These are phyloP conservation scores for Sebastes baramenuke DNA, from an alignment of 2,797 vertebrate genomes.

Conservation along the genomic window DNA sequence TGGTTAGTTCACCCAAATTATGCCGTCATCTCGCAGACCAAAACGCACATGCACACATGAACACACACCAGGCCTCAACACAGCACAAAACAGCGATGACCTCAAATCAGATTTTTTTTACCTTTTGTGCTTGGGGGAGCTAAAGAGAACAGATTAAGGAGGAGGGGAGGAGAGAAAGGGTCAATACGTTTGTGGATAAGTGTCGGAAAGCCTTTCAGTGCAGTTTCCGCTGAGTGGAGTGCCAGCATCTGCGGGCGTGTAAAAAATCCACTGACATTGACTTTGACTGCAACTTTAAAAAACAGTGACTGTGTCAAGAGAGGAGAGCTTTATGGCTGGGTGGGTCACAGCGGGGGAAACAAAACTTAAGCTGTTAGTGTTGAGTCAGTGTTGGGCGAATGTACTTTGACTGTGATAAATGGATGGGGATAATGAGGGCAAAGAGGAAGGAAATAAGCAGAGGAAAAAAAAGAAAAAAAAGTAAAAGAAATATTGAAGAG, in stretches of 20 bases:
- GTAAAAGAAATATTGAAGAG: conserved; percentile 34
- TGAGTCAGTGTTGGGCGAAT: conserved; percentile 36
- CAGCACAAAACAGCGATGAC: conserved; percentile 61
- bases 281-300: conserved; percentile 52
- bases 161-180: conserved; percentile 54
- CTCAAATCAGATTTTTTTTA: conserved; percentile 84
- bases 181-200: conserved; percentile 65
- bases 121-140: conserved; percentile 99
- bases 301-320: conserved; percentile 42
- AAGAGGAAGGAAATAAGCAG: conserved; percentile 21
- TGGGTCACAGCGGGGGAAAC: conserved; percentile 29
- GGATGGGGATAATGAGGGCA: conserved; percentile 29
- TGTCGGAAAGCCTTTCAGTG: conserved; percentile 51
- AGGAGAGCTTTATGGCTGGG: conserved; percentile 18
- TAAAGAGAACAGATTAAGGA: conserved; percentile 81
- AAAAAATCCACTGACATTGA: conserved; percentile 44
- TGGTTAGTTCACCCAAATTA: conserved; percentile 33
- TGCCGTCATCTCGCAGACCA: conserved; percentile 20
- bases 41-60: conserved; percentile 64
- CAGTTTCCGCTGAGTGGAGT: conserved; percentile 38
- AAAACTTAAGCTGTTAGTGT: conserved; percentile 35
- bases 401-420: conserved; percentile 36
- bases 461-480: conserved; percentile 18
- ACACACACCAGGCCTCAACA: conserved; percentile 68
- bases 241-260: conserved; percentile 76